Percentiles rank a stretch among this genome's conserved stretches.
phyloP scores from a whole-genome alignment of 2,888 invertebrate genomes.

The Linnaemya tessellans region DNA sequence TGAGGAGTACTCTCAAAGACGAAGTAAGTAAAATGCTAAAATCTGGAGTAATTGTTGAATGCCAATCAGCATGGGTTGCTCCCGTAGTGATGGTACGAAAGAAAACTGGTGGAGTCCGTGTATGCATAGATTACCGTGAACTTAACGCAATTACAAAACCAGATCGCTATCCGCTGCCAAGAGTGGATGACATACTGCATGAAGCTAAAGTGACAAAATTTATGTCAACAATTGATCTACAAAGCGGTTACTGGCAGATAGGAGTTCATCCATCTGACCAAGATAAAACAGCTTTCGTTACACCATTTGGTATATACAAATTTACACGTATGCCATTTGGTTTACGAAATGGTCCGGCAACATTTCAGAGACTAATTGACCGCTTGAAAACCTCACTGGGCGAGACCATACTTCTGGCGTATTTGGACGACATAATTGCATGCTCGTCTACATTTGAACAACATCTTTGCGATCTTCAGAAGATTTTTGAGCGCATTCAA shows the following conservation, averaged over 20 bases:
- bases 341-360: slow-evolving; percentile 67
- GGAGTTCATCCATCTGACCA: slow-evolving; percentile 51
- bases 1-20: no score
- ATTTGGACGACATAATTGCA: slow-evolving; percentile 76
- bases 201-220: slow-evolving; percentile 54
- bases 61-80: slow-evolving; percentile 80
- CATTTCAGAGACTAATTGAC: slow-evolving; percentile 61
- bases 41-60: slow-evolving; percentile 78
- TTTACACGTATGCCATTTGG: slow-evolving; percentile 71
- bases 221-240: slow-evolving; percentile 68
- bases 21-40: slow-evolving; percentile 77
- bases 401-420: slow-evolving; percentile 71
- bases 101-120: slow-evolving; percentile 74
- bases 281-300: slow-evolving; percentile 69
- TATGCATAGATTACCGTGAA: slow-evolving; percentile 79
- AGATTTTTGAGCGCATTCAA: slow-evolving; percentile 34
- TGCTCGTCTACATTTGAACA: slow-evolving; percentile 73
- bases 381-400: slow-evolving; percentile 64
- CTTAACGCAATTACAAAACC: slow-evolving; percentile 20
- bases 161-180: slow-evolving; percentile 24
- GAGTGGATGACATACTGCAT: slow-evolving; percentile 64
- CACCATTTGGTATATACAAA: slow-evolving; percentile 68
- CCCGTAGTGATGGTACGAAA: slow-evolving; percentile 80
- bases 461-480: slow-evolving; percentile 60
- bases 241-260: slow-evolving; percentile 68